A percentile compares a stretch with the other conserved stretches of the same genome.
Evolutionary conservation across 1,140 invertebrate genomes (phyloP).

Genomic region (Muscidifurax raptorellus): DNA sequence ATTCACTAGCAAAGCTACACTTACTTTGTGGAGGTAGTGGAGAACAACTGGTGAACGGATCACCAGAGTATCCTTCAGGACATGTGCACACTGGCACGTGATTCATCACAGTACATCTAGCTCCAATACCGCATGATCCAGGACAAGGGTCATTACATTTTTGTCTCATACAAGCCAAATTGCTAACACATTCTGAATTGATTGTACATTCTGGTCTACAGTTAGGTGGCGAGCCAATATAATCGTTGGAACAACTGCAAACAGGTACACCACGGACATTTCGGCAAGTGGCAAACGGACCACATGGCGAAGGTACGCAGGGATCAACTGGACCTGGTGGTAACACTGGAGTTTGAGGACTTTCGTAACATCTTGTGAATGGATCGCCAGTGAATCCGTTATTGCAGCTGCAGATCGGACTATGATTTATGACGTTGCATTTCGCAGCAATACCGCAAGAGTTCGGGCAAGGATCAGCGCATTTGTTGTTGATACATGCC

Average conservation of each 20-base stretch:
- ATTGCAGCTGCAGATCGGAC: slow-evolving; percentile 80
- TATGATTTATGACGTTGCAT: slow-evolving; percentile 81
- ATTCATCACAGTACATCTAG: slow-evolving; percentile 82
- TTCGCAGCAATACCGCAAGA: slow-evolving; percentile 86
- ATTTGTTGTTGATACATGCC: slow-evolving; percentile 87
- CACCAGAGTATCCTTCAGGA: slow-evolving; percentile 79
- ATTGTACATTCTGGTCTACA: slow-evolving; percentile 84
- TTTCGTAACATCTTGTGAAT: slow-evolving; percentile 81
- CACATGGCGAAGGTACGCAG: slow-evolving; percentile 81
- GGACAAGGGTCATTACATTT: slow-evolving; percentile 86
- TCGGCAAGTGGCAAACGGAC: slow-evolving; percentile 81
- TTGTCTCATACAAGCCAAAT: slow-evolving; percentile 81
- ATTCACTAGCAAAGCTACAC: slow-evolving; percentile 40
- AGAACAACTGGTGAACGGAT: slow-evolving; percentile 83
- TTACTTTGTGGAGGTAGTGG: slow-evolving; percentile 76
- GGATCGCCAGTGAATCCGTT: slow-evolving; percentile 82
- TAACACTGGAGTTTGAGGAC: slow-evolving; percentile 64
- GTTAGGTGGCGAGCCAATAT: slow-evolving; percentile 80
- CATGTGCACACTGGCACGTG: slow-evolving; percentile 86
- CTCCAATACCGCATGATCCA: slow-evolving; percentile 83
- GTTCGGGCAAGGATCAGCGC: slow-evolving; percentile 86
- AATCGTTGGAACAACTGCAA: slow-evolving; percentile 82
- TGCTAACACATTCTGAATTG: slow-evolving; percentile 81
- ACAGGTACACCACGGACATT: slow-evolving; percentile 65
- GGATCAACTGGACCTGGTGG: slow-evolving; percentile 65